phyloP scores from a whole-genome alignment of 2,888 invertebrate species.

The Acleris emargana region DNA sequence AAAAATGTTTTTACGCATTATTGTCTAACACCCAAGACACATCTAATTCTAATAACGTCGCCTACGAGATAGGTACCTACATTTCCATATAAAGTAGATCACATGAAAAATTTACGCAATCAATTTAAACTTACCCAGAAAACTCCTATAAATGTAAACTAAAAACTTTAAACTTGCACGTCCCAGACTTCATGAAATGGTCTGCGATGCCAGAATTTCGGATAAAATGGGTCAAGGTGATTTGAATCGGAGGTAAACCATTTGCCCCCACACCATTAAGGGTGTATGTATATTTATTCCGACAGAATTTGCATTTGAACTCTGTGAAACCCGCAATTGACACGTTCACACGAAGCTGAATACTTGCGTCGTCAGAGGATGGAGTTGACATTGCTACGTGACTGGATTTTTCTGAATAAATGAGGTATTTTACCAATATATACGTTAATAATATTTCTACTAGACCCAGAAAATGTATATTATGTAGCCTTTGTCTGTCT shows the following conservation, averaged over 20 bases:
- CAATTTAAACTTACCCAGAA: no score
- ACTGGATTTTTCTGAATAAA: slow-evolving; percentile 11
- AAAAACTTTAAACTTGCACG: background rate
- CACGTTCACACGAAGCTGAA: slow-evolving; percentile 24
- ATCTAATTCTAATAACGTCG: no score
- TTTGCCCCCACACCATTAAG: slow-evolving; percentile 25
- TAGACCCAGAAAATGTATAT: no score
- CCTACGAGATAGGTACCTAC: no score
- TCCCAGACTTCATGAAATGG: background rate
- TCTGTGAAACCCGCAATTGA: slow-evolving; percentile 16
- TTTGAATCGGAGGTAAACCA: slow-evolving; percentile 15
- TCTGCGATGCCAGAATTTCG: background rate
- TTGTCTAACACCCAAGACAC: no score
- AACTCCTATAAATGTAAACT: background rate
- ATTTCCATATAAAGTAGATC: no score
- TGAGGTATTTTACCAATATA: no score
- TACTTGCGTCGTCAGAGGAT: slow-evolving; percentile 17
- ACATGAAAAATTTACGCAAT: no score
- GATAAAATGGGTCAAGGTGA: slow-evolving; percentile 12
- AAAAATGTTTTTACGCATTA: no score
- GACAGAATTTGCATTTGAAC: slow-evolving; percentile 30
- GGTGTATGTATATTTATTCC: slow-evolving; percentile 23
- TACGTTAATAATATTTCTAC: no score
- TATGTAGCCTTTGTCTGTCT: no score
- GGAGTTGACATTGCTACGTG: slow-evolving; percentile 22